Evolutionary conservation across 2,113 vertebrate species (phyloP).

Genomic region (Rostratula benghalensis): DNA sequence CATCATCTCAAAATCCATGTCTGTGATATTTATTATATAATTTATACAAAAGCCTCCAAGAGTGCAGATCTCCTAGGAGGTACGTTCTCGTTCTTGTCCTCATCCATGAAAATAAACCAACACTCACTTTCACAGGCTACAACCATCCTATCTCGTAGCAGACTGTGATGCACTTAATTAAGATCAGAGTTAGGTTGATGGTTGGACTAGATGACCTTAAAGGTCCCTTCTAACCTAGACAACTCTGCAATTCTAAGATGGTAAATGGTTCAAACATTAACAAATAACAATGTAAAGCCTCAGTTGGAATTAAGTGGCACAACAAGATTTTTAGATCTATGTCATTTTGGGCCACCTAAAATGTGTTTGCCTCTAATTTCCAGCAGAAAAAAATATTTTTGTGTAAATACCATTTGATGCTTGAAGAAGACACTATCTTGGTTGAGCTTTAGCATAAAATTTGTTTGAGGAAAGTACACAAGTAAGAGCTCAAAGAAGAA

Average conservation of each 20-base stretch:
- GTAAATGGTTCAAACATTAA: background rate
- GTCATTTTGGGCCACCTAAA: background rate
- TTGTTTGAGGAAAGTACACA: background rate
- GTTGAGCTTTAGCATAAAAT: background rate
- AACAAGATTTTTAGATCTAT: background rate
- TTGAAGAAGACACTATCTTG: background rate
- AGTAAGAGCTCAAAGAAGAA: background rate
- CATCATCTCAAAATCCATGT: fast-evolving
- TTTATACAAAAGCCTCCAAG: fast-evolving
- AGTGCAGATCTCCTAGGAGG: background rate
- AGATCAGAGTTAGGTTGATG: background rate
- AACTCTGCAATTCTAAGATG: background rate
- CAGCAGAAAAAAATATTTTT: background rate
- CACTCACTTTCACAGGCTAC: background rate
- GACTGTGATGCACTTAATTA: background rate
- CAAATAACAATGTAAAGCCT: background rate
- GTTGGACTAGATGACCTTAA: too few species aligned
- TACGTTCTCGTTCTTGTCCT: fast-evolving
- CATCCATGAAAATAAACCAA: background rate
- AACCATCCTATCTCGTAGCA: background rate
- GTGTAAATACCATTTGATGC: background rate
- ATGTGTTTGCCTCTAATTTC: background rate
- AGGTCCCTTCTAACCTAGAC: too few species aligned
- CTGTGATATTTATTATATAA: background rate
- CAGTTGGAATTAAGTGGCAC: background rate